A percentile compares a stretch with the other conserved stretches of the same genome.
Conservation (phyloP, 2,113 vertebrate genomes). For the Rhinogobius similis region DNA sequence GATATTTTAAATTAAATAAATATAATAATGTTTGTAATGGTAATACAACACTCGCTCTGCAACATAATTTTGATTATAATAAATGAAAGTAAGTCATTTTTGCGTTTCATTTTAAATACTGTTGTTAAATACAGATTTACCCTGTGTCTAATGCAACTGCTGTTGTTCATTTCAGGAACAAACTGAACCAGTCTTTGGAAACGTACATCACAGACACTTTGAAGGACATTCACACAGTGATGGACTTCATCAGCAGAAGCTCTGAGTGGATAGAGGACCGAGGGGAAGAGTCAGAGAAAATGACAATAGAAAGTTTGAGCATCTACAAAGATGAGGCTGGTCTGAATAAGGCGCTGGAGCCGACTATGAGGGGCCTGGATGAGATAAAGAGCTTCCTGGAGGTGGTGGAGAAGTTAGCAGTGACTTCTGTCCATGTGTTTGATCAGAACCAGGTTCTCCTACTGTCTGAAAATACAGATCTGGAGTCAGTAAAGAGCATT, state of each 20-base stretch:
- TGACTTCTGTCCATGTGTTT: constrained; percentile 71
- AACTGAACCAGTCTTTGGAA: not conserved
- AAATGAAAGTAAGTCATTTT: too few species aligned
- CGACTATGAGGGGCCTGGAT: constrained; percentile 60
- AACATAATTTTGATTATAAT: too few species aligned
- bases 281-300: not conserved
- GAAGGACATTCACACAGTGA: not conserved
- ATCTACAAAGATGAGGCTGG: constrained; percentile 1
- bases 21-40: too few species aligned
- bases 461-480: constrained; percentile 35
- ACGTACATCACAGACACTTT: not conserved
- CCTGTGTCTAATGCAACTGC: not conserved
- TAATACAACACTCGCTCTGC: too few species aligned
- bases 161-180: not conserved
- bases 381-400: constrained; percentile 65
- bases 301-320: not conserved
- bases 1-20: too few species aligned
- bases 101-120: too few species aligned
- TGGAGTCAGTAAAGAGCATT: constrained; percentile 31
- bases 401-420: constrained; percentile 73
- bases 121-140: not conserved
- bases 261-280: not conserved
- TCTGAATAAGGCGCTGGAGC: constrained; percentile 59
- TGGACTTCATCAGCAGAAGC: not conserved
- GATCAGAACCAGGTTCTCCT: constrained; percentile 12